A percentile compares a stretch with the other conserved stretches of the same genome.
phyloP scores from a whole-genome alignment of 2,888 invertebrate species.

The Rhamnusium bicolor region DNA sequence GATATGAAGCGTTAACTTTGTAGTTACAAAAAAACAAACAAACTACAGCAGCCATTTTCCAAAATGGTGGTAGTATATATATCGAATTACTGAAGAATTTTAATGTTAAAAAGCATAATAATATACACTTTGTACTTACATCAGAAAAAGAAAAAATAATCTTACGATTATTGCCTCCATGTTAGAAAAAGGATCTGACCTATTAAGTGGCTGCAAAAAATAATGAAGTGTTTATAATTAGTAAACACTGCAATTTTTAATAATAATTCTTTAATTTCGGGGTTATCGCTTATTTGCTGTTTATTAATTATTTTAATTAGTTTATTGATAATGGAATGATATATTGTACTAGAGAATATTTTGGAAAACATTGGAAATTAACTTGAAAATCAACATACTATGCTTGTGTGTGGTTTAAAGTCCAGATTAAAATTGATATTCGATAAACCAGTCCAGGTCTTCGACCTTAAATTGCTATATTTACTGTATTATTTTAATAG shows the following conservation, averaged over 20 bases:
- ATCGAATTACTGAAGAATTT: too few relatives aligned
- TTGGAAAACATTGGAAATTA: conserved; percentile 10
- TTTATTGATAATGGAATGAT: conserved; percentile 26
- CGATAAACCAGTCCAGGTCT: conserved; percentile 41
- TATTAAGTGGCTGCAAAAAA: conserved; percentile 20
- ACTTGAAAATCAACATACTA: conserved; percentile 2
- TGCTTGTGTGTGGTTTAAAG: conserved; percentile 1
- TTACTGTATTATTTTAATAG: conserved; percentile 38
- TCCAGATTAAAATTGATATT: conserved; percentile 23
- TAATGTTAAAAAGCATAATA: too few relatives aligned
- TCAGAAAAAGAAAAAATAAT: too few relatives aligned
- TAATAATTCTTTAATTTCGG: background rate
- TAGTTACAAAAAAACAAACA: too few relatives aligned
- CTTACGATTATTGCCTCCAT: background rate
- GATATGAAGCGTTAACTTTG: too few relatives aligned
- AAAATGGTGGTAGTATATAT: too few relatives aligned
- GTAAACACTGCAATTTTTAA: conserved; percentile 23
- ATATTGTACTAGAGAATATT: conserved; percentile 12
- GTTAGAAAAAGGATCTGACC: background rate
- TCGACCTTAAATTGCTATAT: conserved; percentile 37
- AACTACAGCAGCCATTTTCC: too few relatives aligned
- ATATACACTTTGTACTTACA: too few relatives aligned
- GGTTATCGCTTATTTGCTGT: conserved; percentile 24
- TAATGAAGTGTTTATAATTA: conserved; percentile 27
- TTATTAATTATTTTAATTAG: conserved; percentile 38